Evolutionary conservation across 2,113 vertebrate species (phyloP).

Genomic region (Sylvilagus bachmani): DNA sequence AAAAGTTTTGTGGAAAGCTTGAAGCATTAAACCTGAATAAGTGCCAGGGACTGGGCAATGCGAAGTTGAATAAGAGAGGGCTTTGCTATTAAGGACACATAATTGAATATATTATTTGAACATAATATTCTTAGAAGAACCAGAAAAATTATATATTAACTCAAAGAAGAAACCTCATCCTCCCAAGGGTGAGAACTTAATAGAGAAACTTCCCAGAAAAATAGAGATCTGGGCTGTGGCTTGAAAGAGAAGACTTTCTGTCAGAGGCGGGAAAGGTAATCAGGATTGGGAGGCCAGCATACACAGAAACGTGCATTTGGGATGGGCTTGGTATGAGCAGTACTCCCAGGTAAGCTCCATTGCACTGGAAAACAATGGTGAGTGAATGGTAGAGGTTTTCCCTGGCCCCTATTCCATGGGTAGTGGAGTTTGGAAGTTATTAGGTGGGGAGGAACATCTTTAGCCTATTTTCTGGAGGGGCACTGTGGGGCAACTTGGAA

Average conservation of each 20-base stretch:
- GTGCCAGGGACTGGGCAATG: background rate
- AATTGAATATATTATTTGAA: background rate
- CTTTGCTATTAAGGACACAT: background rate
- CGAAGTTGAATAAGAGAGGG: background rate
- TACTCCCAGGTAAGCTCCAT: background rate
- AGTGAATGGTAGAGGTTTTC: no score
- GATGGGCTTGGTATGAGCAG: background rate
- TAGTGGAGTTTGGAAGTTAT: background rate
- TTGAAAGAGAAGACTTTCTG: background rate
- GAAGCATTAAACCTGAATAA: background rate
- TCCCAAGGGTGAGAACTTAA: background rate
- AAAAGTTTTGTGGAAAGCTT: background rate
- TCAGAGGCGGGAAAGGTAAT: background rate
- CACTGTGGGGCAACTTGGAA: background rate
- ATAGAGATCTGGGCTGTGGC: background rate
- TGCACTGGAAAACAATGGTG: background rate
- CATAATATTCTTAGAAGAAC: background rate
- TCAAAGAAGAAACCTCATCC: background rate
- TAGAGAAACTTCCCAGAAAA: background rate
- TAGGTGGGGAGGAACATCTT: background rate
- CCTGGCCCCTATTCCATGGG: background rate
- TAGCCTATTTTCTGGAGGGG: background rate
- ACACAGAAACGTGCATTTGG: background rate
- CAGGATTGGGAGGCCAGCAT: background rate
- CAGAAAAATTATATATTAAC: background rate